These are phyloP conservation scores for Coreius guichenoti DNA, from an alignment of 2,797 vertebrate species.

Conservation along the genomic window DNA sequence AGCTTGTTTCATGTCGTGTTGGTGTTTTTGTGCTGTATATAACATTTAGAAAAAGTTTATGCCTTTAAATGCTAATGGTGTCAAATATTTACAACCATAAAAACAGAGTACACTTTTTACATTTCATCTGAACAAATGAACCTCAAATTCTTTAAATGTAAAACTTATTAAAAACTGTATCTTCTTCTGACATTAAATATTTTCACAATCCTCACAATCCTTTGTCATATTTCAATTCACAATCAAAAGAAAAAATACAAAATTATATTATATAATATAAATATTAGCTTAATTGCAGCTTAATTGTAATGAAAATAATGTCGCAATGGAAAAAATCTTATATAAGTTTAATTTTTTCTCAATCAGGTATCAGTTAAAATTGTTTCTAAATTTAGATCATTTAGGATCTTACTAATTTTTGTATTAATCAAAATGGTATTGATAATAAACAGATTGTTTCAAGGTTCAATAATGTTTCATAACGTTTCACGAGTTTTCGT, in stretches of 20 bases:
- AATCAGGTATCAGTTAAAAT: neutral
- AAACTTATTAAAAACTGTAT: neutral
- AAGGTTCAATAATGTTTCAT: neutral
- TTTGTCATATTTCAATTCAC: neutral
- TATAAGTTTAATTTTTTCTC: no score
- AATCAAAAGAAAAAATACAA: neutral
- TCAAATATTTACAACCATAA: neutral
- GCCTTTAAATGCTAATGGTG: neutral
- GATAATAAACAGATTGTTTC: neutral
- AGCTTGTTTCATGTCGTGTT: neutral
- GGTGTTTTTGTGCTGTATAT: slow-evolving; percentile 20
- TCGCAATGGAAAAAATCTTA: neutral
- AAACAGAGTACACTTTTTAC: neutral
- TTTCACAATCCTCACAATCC: neutral
- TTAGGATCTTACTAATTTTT: neutral
- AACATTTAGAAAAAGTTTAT: neutral
- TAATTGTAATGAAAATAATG: neutral
- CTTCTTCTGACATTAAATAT: neutral
- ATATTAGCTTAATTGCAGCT: neutral
- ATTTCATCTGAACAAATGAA: neutral
- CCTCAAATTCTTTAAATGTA: neutral
- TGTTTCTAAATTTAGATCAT: neutral
- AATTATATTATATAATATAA: neutral
- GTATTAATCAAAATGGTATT: neutral
- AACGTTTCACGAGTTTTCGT: neutral